Conservation (phyloP, 2,888 invertebrate genomes). For the Pseudococcus longispinus region DNA sequence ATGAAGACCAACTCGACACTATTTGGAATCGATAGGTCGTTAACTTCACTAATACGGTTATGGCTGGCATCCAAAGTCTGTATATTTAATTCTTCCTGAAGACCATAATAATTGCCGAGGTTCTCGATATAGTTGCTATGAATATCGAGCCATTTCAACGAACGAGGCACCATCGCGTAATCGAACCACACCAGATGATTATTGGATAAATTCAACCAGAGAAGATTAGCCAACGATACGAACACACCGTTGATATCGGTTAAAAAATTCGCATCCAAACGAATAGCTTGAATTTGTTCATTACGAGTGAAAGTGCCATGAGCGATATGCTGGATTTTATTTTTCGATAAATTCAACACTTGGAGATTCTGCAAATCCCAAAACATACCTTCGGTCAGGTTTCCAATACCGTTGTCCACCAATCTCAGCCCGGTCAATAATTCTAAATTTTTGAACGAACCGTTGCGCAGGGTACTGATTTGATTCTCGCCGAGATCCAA, state of each 20-base stretch:
- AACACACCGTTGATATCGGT: conserved; percentile 90
- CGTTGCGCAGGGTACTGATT: conserved; percentile 81
- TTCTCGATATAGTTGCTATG: conserved; percentile 89
- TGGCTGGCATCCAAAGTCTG: conserved; percentile 89
- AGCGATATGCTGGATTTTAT: conserved; percentile 85
- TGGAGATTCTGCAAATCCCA: conserved; percentile 84
- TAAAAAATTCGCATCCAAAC: conserved; percentile 86
- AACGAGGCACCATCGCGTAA: conserved; percentile 88
- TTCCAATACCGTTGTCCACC: conserved; percentile 89
- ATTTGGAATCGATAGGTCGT: conserved; percentile 84
- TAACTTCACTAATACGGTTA: conserved; percentile 83
- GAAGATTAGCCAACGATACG: conserved; percentile 80
- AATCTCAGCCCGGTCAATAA: conserved; percentile 86
- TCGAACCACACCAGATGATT: conserved; percentile 93
- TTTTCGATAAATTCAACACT: conserved; percentile 87
- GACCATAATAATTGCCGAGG: conserved; percentile 85
- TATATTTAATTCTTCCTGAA: conserved; percentile 76
- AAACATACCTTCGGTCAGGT: conserved; percentile 83
- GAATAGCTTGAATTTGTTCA: conserved; percentile 81
- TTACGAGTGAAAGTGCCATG: conserved; percentile 84
- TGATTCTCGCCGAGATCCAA: conserved; percentile 92
- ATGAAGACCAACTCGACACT: conserved; percentile 87
- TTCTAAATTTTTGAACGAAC: conserved; percentile 83
- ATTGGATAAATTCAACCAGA: conserved; percentile 88
- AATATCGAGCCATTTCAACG: conserved; percentile 88